Conservation (phyloP, 92 coral and sea anemone genomes). For the Siderastrea siderea region DNA sequence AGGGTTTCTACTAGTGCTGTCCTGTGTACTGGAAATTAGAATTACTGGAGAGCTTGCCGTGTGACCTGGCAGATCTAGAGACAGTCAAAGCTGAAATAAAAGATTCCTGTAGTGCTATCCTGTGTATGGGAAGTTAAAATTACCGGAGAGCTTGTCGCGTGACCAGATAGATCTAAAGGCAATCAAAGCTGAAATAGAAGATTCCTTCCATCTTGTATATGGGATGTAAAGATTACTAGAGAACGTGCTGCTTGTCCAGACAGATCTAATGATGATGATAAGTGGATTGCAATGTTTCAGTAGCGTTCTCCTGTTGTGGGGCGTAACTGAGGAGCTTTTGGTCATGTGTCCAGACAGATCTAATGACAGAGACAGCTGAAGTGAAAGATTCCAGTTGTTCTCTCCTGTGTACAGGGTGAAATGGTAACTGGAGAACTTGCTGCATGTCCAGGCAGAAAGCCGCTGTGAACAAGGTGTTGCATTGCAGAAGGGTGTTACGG, state of each 20-base stretch:
- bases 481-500: neutral
- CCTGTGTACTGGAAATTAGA: neutral
- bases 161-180: neutral
- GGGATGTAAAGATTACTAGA: neutral
- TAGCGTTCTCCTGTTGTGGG: too few species aligned
- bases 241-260: too few species aligned
- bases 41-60: neutral
- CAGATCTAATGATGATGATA: too few species aligned
- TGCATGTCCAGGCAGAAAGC: neutral
- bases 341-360: neutral
- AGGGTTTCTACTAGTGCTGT: slow-evolving; percentile 69
- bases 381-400: neutral
- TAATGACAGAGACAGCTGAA: neutral
- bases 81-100: neutral
- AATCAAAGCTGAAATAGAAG: too few species aligned
- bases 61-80: neutral
- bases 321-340: too few species aligned
- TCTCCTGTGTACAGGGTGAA: neutral
- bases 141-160: neutral
- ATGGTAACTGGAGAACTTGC: neutral
- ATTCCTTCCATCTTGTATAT: neutral
- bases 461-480: neutral
- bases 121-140: neutral
- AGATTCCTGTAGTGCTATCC: neutral
- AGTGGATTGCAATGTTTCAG: too few species aligned